phyloP scores from a whole-genome alignment of 2,888 invertebrate genomes.

The Scrobipalpa costella region DNA sequence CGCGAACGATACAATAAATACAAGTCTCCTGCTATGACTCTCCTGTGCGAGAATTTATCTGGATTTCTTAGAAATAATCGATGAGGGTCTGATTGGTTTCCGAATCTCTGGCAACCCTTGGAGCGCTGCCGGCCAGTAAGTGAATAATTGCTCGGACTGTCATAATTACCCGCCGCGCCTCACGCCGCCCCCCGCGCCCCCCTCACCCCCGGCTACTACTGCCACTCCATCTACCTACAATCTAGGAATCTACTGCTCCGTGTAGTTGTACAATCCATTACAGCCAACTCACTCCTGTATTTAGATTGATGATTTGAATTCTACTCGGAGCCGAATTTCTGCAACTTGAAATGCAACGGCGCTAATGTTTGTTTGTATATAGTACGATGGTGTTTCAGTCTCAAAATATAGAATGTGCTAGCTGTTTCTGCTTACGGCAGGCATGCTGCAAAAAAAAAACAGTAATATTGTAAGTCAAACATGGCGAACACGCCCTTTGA shows the following conservation, averaged over 20 bases:
- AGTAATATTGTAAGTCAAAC: too few species aligned
- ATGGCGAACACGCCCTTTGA: too few species aligned
- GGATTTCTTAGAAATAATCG: too few species aligned
- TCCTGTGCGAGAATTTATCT: too few species aligned
- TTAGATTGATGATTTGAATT: slow-evolving; percentile 16
- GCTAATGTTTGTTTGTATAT: neutral
- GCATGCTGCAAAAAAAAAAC: too few species aligned
- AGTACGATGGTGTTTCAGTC: neutral
- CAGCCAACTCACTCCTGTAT: slow-evolving; percentile 9
- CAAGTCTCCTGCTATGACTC: too few species aligned
- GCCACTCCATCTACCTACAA: neutral
- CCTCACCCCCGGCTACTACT: neutral
- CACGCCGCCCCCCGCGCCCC: neutral
- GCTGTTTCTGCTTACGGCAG: too few species aligned
- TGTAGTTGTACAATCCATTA: slow-evolving; percentile 9
- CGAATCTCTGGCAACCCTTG: neutral
- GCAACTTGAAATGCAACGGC: neutral
- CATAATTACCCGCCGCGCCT: neutral
- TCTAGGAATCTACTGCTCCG: neutral
- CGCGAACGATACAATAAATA: too few species aligned
- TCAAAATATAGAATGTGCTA: too few species aligned
- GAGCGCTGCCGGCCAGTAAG: neutral
- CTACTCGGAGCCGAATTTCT: slow-evolving; percentile 3
- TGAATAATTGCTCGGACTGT: slow-evolving; percentile 13
- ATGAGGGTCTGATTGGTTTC: neutral